Evolutionary conservation across 2,797 vertebrate species (phyloP).

Genomic region (Chloroceryle inda): DNA sequence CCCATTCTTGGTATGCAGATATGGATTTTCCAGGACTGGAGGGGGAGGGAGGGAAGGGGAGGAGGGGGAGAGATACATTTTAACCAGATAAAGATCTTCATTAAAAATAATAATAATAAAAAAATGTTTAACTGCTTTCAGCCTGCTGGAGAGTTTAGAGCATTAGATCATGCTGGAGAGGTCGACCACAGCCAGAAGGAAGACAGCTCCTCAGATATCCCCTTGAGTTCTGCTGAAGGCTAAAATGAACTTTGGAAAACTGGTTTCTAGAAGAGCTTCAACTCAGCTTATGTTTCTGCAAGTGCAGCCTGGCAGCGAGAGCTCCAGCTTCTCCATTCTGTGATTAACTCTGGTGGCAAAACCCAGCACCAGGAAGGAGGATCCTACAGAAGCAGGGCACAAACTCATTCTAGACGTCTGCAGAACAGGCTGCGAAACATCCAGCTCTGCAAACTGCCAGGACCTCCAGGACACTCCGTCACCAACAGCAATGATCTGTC

Average conservation of each 20-base stretch:
- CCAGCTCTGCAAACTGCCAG: not conserved
- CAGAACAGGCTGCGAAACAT: not conserved
- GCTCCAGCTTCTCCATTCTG: constrained; percentile 8
- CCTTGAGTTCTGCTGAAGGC: not conserved
- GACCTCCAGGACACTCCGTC: not conserved
- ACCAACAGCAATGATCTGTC: not conserved
- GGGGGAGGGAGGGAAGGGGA: fast-evolving
- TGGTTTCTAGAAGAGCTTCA: not conserved
- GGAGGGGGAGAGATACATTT: not conserved
- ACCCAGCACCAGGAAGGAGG: not conserved
- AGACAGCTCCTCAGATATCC: constrained; percentile 31
- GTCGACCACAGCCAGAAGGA: not conserved
- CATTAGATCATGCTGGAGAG: constrained; percentile 55
- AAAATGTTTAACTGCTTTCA: constrained; percentile 15
- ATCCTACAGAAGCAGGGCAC: not conserved
- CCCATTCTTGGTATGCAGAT: not conserved
- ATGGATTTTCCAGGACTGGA: not conserved
- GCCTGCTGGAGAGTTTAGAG: constrained; percentile 27
- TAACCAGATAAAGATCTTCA: constrained; percentile 26
- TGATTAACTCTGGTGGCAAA: not conserved
- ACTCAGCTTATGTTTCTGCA: not conserved
- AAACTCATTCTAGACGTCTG: not conserved
- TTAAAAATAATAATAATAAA: constrained; percentile 26
- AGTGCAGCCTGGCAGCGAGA: not conserved
- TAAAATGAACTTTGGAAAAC: constrained; percentile 49